phyloP scores from a whole-genome alignment of 2,888 invertebrate genomes.

The Drosophila longiperda region DNA sequence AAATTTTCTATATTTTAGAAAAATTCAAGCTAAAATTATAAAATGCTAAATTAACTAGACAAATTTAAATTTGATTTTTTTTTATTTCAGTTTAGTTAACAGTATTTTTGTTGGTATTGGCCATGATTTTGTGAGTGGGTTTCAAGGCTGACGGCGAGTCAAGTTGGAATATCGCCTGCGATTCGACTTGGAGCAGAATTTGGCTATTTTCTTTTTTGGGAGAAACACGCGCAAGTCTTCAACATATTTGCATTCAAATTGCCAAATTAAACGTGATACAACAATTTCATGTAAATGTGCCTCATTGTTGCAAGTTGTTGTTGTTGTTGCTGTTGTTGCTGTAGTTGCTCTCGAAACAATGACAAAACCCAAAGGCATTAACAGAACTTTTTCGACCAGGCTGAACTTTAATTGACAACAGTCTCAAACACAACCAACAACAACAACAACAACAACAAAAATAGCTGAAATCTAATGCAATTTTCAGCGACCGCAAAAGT shows the following conservation, averaged over 20 bases:
- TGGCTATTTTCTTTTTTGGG: slow-evolving; percentile 7
- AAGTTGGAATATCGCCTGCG: slow-evolving; percentile 61
- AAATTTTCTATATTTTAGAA: neutral
- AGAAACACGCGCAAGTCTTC: slow-evolving; percentile 49
- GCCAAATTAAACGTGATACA: slow-evolving; percentile 83
- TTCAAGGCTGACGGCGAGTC: slow-evolving; percentile 52
- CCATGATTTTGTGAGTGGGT: slow-evolving; percentile 13
- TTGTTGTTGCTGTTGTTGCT: slow-evolving; percentile 19
- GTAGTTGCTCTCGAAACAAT: slow-evolving; percentile 50
- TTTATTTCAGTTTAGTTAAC: neutral
- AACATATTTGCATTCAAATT: slow-evolving; percentile 80
- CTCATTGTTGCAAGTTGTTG: slow-evolving; percentile 33
- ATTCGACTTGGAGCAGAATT: slow-evolving; percentile 44
- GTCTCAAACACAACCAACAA: slow-evolving; percentile 25
- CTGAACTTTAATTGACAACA: slow-evolving; percentile 68
- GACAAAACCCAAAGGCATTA: slow-evolving; percentile 68
- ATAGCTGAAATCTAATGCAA: slow-evolving; percentile 50
- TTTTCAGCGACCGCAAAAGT: slow-evolving; percentile 66
- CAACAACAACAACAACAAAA: slow-evolving; percentile 9
- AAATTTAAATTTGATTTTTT: no score
- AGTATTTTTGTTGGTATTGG: neutral
- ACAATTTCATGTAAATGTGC: slow-evolving; percentile 79
- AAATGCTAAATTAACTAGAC: neutral
- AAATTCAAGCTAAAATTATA: slow-evolving; percentile 1
- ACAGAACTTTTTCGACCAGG: slow-evolving; percentile 61